Conservation (phyloP, 2,113 vertebrate genomes). For the Oncorhynchus keta region DNA sequence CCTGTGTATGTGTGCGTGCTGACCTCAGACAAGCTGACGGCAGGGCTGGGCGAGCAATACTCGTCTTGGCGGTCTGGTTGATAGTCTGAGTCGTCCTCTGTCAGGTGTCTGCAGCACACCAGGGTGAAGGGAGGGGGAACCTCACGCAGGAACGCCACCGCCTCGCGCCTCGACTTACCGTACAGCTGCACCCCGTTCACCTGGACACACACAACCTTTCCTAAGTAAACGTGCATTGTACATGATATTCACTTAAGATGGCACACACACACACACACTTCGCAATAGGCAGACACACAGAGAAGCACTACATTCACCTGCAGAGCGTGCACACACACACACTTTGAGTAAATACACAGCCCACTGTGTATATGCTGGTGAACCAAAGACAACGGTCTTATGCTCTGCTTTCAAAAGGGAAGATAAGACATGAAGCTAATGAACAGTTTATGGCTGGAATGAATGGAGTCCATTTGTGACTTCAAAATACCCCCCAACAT, state of each 20-base stretch:
- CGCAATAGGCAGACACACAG: too few species aligned
- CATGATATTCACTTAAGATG: not conserved
- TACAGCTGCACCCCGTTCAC: conserved; percentile 88
- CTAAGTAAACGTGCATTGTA: not conserved
- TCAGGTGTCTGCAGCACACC: conserved; percentile 87
- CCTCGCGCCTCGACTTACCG: conserved; percentile 88
- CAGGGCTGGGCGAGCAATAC: conserved; percentile 33
- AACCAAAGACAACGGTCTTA: too few species aligned
- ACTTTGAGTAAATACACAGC: too few species aligned
- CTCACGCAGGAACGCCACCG: conserved; percentile 88
- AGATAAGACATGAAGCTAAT: too few species aligned
- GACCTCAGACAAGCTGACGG: conserved; percentile 62
- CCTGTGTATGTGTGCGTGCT: not conserved
- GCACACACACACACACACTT: not conserved
- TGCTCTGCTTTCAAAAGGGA: too few species aligned
- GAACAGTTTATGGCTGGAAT: too few species aligned
- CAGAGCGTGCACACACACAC: not conserved
- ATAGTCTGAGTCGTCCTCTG: conserved; percentile 75
- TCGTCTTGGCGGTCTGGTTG: conserved; percentile 61
- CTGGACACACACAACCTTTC: conserved; percentile 57
- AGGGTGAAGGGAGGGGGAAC: conserved; percentile 90
- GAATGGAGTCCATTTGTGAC: too few species aligned
- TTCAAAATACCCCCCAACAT: too few species aligned
- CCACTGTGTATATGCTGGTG: too few species aligned
- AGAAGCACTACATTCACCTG: too few species aligned